A percentile compares a stretch with the other conserved stretches of the same genome.
Evolutionary conservation across 2,888 invertebrate genomes (phyloP).

Genomic region (Peribatodes rhomboidaria): DNA sequence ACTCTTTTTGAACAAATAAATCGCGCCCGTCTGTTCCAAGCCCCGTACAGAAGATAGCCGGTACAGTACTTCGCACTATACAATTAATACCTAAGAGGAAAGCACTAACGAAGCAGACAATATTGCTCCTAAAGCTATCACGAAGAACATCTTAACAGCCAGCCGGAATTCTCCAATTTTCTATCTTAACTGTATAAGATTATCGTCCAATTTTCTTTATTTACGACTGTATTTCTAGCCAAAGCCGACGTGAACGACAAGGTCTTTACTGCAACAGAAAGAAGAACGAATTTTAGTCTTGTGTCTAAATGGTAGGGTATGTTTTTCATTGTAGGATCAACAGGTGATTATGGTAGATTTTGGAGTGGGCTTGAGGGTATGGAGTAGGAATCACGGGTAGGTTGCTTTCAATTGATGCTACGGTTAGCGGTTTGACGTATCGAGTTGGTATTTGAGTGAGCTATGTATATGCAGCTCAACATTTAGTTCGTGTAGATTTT

Average conservation of each 20-base stretch:
- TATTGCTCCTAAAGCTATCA: slow-evolving; percentile 54
- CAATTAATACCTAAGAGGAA: slow-evolving; percentile 60
- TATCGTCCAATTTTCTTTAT: slow-evolving; percentile 30
- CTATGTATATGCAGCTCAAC: slow-evolving; percentile 18
- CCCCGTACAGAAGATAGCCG: slow-evolving; percentile 32
- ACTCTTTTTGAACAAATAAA: slow-evolving; percentile 26
- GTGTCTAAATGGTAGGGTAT: slow-evolving; percentile 16
- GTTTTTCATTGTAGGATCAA: slow-evolving; percentile 41
- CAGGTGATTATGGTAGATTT: slow-evolving; percentile 52
- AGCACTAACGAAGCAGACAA: slow-evolving; percentile 68
- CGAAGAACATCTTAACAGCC: slow-evolving; percentile 48
- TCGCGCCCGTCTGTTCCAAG: slow-evolving; percentile 21
- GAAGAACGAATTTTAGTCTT: slow-evolving; percentile 6
- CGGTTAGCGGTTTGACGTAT: slow-evolving; percentile 69
- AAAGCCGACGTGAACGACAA: background rate
- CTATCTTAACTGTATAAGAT: slow-evolving; percentile 37
- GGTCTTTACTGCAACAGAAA: background rate
- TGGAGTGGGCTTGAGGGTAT: slow-evolving; percentile 43
- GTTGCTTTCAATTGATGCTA: slow-evolving; percentile 75
- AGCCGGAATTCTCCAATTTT: slow-evolving; percentile 38
- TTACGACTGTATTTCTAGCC: slow-evolving; percentile 18
- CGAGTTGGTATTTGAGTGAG: slow-evolving; percentile 51
- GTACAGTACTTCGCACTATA: slow-evolving; percentile 38
- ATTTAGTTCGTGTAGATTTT: slow-evolving; percentile 30
- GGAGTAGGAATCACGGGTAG: slow-evolving; percentile 68